Percentiles rank a stretch among this genome's conserved stretches.
These are phyloP conservation scores for Eupithecia vulgata DNA, from an alignment of 2,888 invertebrate species.

Conservation along the genomic window DNA sequence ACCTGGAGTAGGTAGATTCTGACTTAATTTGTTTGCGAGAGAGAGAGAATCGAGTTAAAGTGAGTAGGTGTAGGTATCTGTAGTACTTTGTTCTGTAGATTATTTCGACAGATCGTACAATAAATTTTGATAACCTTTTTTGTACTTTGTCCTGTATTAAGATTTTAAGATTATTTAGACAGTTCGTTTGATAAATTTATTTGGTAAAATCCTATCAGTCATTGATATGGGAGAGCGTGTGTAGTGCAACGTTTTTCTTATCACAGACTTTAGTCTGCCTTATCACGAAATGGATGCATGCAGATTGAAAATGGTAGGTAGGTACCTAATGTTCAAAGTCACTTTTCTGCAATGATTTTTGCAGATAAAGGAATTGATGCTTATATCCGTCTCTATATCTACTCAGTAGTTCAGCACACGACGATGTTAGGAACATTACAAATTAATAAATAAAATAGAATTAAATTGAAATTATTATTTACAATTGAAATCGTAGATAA, in stretches of 20 bases:
- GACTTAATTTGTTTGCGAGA: too few species aligned
- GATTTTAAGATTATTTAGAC: constrained; percentile 1
- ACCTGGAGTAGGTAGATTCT: too few species aligned
- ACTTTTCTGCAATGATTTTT: neutral
- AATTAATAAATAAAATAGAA: too few species aligned
- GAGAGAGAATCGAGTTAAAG: too few species aligned
- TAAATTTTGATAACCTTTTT: neutral
- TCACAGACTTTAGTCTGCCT: neutral
- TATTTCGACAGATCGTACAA: neutral
- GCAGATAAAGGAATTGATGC: neutral
- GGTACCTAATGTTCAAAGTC: neutral
- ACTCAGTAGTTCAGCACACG: too few species aligned
- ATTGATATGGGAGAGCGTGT: neutral
- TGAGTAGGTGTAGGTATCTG: too few species aligned
- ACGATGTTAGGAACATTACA: too few species aligned
- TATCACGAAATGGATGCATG: neutral
- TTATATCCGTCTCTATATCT: too few species aligned
- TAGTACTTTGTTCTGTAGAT: neutral
- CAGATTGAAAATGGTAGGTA: neutral
- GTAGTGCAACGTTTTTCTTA: neutral
- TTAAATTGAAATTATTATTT: too few species aligned
- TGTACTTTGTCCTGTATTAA: neutral
- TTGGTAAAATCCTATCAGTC: neutral
- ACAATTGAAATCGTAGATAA: too few species aligned
- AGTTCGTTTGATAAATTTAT: neutral